These are phyloP conservation scores for Lerista edwardsae DNA, from an alignment of 2,797 vertebrate genomes.

Conservation along the genomic window DNA sequence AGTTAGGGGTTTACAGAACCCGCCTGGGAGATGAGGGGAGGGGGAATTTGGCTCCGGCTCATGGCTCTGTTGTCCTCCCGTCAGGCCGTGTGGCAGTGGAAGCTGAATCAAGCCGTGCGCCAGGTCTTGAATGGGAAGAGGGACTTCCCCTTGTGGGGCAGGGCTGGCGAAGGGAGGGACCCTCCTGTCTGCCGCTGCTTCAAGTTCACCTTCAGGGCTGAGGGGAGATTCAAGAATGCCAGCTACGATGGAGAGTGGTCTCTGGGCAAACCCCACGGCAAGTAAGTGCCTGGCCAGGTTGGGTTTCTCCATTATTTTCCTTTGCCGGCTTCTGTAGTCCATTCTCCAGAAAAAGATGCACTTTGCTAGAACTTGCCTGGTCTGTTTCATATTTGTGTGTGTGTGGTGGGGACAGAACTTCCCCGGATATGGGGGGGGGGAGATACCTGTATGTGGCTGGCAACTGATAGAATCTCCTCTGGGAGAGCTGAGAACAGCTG, in stretches of 20 bases:
- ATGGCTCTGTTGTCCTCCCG: neutral
- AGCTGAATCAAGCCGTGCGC: conserved; percentile 73
- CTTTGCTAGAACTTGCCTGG: no score
- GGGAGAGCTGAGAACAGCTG: no score
- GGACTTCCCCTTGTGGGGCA: conserved; percentile 74
- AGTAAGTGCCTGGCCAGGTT: conserved; percentile 63
- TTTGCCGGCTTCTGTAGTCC: neutral
- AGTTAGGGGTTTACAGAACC: no score
- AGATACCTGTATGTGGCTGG: no score
- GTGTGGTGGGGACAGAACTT: no score
- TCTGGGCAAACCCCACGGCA: conserved; percentile 76
- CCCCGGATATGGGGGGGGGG: no score
- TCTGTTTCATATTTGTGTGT: no score
- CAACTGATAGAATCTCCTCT: no score
- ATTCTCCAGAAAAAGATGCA: no score
- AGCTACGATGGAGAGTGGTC: conserved; percentile 78
- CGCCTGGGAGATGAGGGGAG: no score
- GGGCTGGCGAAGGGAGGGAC: neutral
- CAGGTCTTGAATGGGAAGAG: conserved; percentile 73
- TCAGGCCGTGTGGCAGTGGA: conserved; percentile 78
- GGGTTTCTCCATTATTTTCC: neutral
- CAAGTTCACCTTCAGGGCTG: conserved; percentile 63
- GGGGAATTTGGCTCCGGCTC: no score
- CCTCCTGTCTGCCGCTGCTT: conserved; percentile 56
- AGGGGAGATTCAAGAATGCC: conserved; percentile 70